Base-by-base conservation (phyloP, 2,888 invertebrate genomes). In the Diogma glabrata region DNA sequence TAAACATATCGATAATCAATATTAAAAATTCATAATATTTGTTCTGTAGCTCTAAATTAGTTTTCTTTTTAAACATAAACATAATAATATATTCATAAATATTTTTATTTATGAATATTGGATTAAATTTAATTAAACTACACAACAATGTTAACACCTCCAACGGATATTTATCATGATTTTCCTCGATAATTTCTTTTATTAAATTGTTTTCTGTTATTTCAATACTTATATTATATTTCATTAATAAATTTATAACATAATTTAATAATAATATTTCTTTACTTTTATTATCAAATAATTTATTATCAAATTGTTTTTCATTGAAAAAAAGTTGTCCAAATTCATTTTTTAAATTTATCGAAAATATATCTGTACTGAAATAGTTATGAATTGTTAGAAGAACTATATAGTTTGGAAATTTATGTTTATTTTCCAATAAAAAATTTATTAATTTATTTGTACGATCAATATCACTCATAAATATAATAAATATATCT, bases 141-240 rank as follows among this genome's bases (percentile, higher is more conserved):
- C 53, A 53, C 3, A 53, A 12, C 5, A 51, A 16, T 14, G 17
- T 24, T 20, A 53, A 9, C 3, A 49, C 28, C 14, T 49, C 49
- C 17, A 24, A 22, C 2, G 46, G 20, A 47, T 51, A 19, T 1
- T 14, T n/a, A 10, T 47, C 20, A 22, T 53, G 24, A 38, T 33
- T 28, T 2, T 43, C 16, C 12, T 49, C 17, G 20, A 51, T 19
- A 9, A 49, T 14, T 10, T 30, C 4, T 28, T 46, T 26, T 23
- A 46, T 46, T 8, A 14, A 9, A 16, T 26, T 46, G 24, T 46
- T 24, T 10, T 43, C 43, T 14, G 20, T 43, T 43, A 43, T 22
- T 14, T 43, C 43, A 8, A 22, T 14, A 22, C 22, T 46, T 10
- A 46, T 46, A 17, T 46, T 24, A 26, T 46, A 16, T 16, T 24